Conservation (phyloP, 2,113 vertebrate genomes). For the Formicarius rufipectus region DNA sequence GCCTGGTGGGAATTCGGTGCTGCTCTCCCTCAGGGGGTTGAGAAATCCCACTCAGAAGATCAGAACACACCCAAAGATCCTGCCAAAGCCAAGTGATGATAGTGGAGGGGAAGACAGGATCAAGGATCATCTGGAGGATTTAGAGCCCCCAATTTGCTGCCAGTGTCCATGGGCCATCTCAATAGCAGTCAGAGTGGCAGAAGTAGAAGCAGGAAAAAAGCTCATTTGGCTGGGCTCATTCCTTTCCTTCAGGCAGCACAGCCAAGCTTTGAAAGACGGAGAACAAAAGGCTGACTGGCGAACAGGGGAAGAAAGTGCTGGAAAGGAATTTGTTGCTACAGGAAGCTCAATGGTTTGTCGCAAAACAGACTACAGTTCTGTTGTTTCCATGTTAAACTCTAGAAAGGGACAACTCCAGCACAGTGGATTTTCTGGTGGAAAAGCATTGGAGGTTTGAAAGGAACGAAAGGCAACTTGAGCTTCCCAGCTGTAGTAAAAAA, state of each 20-base stretch:
- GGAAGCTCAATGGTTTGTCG: constrained; percentile 50
- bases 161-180: constrained; percentile 21
- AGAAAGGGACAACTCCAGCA: constrained; percentile 26
- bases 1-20: background rate
- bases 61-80: constrained; percentile 47
- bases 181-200: background rate
- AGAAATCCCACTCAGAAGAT: constrained; percentile 25
- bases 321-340: constrained; percentile 66
- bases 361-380: constrained; percentile 52
- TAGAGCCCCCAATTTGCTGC: constrained; percentile 41
- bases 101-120: background rate
- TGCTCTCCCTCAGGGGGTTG: background rate
- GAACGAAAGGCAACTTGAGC: background rate
- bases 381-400: constrained; percentile 29
- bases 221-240: background rate
- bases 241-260: constrained; percentile 53
- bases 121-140: constrained; percentile 39
- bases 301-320: constrained; percentile 44
- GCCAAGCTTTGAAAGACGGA: constrained; percentile 48
- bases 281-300: constrained; percentile 42
- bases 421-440: constrained; percentile 8
- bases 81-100: background rate
- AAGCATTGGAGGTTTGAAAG: background rate
- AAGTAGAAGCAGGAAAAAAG: background rate
- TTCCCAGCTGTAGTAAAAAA: constrained; percentile 16